A percentile compares a stretch with the other conserved stretches of the same genome.
These are phyloP conservation scores for Arnoldichthys spilopterus DNA, from an alignment of 2,797 vertebrate genomes.

Conservation along the genomic window DNA sequence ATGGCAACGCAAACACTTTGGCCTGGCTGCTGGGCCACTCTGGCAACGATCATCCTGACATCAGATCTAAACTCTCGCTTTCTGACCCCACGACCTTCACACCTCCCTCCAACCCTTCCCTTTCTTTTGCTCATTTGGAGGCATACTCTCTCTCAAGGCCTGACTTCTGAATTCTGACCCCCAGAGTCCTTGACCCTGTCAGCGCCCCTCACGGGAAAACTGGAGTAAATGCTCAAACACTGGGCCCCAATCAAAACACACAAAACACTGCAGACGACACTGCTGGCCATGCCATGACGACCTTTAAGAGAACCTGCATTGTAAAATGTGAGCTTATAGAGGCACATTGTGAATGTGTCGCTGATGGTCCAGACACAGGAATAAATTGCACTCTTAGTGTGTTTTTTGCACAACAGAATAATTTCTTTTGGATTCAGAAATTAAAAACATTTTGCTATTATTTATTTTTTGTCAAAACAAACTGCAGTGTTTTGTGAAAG, in stretches of 20 bases:
- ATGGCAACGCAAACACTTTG: slow-evolving; percentile 76
- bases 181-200: slow-evolving; percentile 68
- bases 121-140: slow-evolving; percentile 49
- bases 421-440: too few species aligned
- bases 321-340: slow-evolving; percentile 10
- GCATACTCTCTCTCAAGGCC: slow-evolving; percentile 66
- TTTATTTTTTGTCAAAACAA: too few species aligned
- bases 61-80: slow-evolving; percentile 74
- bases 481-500: too few species aligned
- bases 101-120: slow-evolving; percentile 49
- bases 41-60: slow-evolving; percentile 76
- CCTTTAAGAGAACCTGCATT: slow-evolving; percentile 27
- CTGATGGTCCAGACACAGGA: not conserved
- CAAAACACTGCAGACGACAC: slow-evolving; percentile 41
- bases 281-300: slow-evolving; percentile 30
- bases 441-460: too few species aligned
- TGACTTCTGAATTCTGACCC: slow-evolving; percentile 72
- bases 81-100: slow-evolving; percentile 71
- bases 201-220: slow-evolving; percentile 65
- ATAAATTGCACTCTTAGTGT: not conserved
- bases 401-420: too few species aligned
- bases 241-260: slow-evolving; percentile 56
- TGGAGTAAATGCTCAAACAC: slow-evolving; percentile 55
- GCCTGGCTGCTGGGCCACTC: slow-evolving; percentile 69
- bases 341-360: slow-evolving; percentile 4